Percentiles rank a stretch among this genome's conserved stretches.
Evolutionary conservation across 2,113 vertebrate species (phyloP).

Genomic region (Reinhardtius hippoglossoides): DNA sequence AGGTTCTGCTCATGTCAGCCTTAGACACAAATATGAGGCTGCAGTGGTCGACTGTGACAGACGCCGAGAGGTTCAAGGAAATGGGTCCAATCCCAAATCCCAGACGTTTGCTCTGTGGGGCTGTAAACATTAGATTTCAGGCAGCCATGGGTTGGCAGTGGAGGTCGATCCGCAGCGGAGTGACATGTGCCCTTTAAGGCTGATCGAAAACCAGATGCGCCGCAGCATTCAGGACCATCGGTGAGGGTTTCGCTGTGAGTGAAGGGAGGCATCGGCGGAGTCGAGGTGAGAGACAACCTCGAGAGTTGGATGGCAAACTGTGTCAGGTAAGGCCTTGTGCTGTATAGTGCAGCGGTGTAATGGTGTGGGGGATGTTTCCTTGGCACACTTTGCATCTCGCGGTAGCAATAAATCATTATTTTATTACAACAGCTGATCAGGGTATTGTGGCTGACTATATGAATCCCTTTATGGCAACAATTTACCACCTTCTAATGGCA

Average conservation of each 20-base stretch:
- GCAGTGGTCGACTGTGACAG: background rate
- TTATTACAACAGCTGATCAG: slow-evolving; percentile 6
- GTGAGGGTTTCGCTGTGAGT: background rate
- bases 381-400: background rate
- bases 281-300: background rate
- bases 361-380: background rate
- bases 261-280: background rate
- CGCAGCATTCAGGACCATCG: background rate
- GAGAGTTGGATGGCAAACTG: background rate
- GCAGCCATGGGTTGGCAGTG: background rate
- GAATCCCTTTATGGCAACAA: slow-evolving; percentile 2
- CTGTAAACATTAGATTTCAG: background rate
- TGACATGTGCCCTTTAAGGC: background rate
- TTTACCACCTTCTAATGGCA: background rate
- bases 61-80: background rate
- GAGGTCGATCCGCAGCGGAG: background rate
- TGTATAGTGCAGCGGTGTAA: background rate
- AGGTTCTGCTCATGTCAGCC: background rate
- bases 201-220: background rate
- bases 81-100: background rate
- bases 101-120: background rate
- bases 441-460: background rate
- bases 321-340: background rate
- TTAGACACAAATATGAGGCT: background rate
- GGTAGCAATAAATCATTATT: background rate